Conservation (phyloP, 2,797 vertebrate genomes). For the Malurus leucopterus region DNA sequence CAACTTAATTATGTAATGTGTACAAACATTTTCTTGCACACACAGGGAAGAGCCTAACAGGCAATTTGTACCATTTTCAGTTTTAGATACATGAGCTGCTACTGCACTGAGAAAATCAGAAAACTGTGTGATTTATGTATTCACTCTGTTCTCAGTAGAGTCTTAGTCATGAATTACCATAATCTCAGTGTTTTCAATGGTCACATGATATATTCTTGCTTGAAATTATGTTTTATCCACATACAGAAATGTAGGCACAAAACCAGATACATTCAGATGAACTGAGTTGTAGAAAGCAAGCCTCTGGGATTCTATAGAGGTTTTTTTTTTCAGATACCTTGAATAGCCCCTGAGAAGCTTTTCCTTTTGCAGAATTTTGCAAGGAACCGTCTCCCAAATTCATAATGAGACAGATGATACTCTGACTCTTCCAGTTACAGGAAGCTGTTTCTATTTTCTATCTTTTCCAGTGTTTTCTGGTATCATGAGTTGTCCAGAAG, state of each 20-base stretch:
- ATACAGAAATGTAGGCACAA: not conserved
- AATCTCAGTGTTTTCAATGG: not conserved
- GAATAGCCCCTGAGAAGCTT: not conserved
- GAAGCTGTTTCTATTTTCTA: not conserved
- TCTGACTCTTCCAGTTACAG: not conserved
- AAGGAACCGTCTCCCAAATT: not conserved
- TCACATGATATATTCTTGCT: not conserved
- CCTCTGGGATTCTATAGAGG: not conserved
- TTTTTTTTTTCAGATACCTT: not conserved
- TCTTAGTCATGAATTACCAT: not conserved
- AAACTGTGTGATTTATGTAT: not conserved
- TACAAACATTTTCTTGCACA: not conserved
- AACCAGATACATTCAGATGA: not conserved
- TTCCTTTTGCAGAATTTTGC: not conserved
- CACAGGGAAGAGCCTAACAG: not conserved
- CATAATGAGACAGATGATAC: not conserved
- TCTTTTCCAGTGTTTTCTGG: not conserved
- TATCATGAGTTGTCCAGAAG: not conserved
- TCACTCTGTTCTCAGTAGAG: not conserved
- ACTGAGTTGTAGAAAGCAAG: not conserved
- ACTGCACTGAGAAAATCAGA: not conserved
- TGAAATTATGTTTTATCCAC: not conserved
- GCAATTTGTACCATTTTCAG: not conserved
- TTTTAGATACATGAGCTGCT: not conserved
- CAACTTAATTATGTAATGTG: not conserved